Evolutionary conservation across 2,888 invertebrate genomes (phyloP).

Genomic region (Drosophila borborema): DNA sequence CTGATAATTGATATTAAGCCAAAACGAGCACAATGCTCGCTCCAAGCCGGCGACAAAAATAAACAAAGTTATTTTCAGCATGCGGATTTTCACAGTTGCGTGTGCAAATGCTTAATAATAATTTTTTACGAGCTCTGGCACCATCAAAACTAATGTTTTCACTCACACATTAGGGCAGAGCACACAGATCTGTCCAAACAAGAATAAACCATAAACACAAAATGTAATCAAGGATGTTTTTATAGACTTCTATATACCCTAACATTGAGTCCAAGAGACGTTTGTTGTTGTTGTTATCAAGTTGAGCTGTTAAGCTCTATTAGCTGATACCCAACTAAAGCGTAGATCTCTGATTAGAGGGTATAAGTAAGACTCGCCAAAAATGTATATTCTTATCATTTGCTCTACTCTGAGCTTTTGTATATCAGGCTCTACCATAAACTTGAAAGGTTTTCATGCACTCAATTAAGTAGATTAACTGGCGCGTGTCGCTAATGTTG

Average conservation of each 20-base stretch:
- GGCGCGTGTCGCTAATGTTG: not conserved
- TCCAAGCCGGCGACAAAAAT: slow-evolving; percentile 1
- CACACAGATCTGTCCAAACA: slow-evolving; percentile 34
- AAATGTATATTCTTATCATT: not conserved
- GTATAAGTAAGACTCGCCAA: not conserved
- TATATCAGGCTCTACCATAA: not conserved
- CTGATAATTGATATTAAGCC: slow-evolving; percentile 70
- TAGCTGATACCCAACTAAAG: not conserved
- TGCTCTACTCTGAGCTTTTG: not conserved
- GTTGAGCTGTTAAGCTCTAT: not conserved
- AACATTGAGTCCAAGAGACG: not conserved
- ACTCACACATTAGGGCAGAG: not conserved
- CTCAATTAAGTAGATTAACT: not conserved
- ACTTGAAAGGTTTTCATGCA: slow-evolving; percentile 1
- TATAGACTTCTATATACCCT: not conserved
- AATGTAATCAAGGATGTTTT: slow-evolving; percentile 5
- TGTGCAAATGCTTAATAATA: slow-evolving; percentile 42
- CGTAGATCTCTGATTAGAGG: not conserved
- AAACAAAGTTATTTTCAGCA: slow-evolving; percentile 26
- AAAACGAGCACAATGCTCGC: slow-evolving; percentile 58
- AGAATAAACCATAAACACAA: slow-evolving; percentile 16
- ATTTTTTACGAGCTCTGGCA: slow-evolving; percentile 58
- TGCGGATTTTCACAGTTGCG: slow-evolving; percentile 10
- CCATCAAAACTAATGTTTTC: slow-evolving; percentile 40
- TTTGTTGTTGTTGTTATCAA: no score